phyloP scores from a whole-genome alignment of 2,113 vertebrate genomes.

The Silurus glanis region DNA sequence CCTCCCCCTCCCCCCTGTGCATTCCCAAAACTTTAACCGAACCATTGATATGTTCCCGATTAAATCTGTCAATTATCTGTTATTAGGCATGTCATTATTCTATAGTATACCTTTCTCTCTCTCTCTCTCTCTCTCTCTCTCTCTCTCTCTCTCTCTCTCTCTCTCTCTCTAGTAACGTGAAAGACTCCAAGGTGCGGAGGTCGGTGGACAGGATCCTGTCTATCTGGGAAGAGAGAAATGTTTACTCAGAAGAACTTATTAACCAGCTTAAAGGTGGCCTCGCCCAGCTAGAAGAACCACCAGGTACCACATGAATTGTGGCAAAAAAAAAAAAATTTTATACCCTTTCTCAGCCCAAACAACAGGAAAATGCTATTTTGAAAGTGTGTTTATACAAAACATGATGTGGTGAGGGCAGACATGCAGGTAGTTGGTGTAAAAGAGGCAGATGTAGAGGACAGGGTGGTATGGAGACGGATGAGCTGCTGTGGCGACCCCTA shows the following conservation, averaged over 20 bases:
- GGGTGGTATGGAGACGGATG: too few relatives aligned
- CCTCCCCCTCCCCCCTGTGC: neutral
- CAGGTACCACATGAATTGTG: constrained; percentile 28
- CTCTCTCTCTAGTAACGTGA: constrained; percentile 60
- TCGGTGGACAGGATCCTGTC: constrained; percentile 89
- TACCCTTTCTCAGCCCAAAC: too few relatives aligned
- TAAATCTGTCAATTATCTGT: neutral
- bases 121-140: neutral
- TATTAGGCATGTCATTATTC: too few relatives aligned
- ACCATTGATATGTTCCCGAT: neutral
- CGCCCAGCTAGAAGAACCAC: constrained; percentile 66
- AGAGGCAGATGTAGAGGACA: too few relatives aligned
- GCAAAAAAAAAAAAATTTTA: too few relatives aligned
- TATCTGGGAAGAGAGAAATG: constrained; percentile 94
- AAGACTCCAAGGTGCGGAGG: constrained; percentile 85
- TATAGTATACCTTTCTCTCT: neutral
- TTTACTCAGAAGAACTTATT: constrained; percentile 89
- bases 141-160: neutral
- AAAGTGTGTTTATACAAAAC: too few relatives aligned
- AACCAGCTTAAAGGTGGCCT: constrained; percentile 76
- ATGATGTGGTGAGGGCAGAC: too few relatives aligned
- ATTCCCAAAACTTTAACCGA: neutral
- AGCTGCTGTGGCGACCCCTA: too few relatives aligned
- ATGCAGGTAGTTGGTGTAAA: too few relatives aligned
- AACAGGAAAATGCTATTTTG: too few relatives aligned